phyloP scores from a whole-genome alignment of 2,888 invertebrate genomes.

The Gandaritis pyraliata region DNA sequence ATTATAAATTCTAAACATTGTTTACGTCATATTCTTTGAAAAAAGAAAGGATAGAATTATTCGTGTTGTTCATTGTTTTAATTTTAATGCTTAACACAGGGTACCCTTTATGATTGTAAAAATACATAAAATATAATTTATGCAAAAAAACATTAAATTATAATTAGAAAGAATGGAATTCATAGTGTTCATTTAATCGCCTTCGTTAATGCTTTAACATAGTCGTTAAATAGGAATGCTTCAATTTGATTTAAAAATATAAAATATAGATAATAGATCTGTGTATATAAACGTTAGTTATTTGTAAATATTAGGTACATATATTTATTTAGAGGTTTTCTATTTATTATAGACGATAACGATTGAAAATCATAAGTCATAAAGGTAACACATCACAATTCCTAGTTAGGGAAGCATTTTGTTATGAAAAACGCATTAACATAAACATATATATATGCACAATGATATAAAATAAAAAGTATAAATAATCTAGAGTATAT shows the following conservation, averaged over 20 bases:
- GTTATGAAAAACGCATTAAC: slow-evolving; percentile 50
- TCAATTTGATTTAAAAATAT: slow-evolving; percentile 54
- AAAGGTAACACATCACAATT: slow-evolving; percentile 45
- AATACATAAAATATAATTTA: slow-evolving; percentile 21
- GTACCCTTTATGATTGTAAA: slow-evolving; percentile 31
- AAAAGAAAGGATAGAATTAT: background rate
- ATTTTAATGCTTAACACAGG: slow-evolving; percentile 35
- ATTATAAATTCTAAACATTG: slow-evolving; percentile 14
- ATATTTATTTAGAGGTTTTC: slow-evolving; percentile 69
- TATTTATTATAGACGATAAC: slow-evolving; percentile 56
- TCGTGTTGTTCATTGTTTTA: slow-evolving; percentile 25
- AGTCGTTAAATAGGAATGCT: slow-evolving; percentile 69
- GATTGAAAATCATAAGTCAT: slow-evolving; percentile 53
- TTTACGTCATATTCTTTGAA: background rate
- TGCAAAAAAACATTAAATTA: slow-evolving; percentile 31
- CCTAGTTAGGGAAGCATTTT: slow-evolving; percentile 57
- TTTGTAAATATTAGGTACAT: slow-evolving; percentile 76
- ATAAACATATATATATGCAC: slow-evolving; percentile 57
- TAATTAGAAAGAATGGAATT: slow-evolving; percentile 32
- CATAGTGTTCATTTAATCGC: slow-evolving; percentile 79
- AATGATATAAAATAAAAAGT: slow-evolving; percentile 52
- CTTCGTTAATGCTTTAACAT: slow-evolving; percentile 82
- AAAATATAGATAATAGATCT: slow-evolving; percentile 72
- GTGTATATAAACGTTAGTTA: slow-evolving; percentile 79
- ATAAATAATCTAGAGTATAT: slow-evolving; percentile 48